Base-by-base conservation (phyloP, 2,888 invertebrate species). In the Nomada ruficornis region DNA sequence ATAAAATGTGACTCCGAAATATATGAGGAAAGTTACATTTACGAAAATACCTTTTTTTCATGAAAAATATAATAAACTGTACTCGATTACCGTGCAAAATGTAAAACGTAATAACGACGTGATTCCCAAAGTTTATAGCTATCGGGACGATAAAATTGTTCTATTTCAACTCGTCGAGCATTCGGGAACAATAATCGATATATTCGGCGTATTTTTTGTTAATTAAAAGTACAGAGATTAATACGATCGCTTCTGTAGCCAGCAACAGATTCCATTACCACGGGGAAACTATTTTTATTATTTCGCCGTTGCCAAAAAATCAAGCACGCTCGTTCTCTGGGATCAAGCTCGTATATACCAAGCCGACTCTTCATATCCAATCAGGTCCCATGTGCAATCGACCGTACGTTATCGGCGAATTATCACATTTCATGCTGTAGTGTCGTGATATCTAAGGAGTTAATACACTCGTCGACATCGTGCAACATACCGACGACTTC, bases 391-490 rank as follows among this genome's bases (percentile, higher is more conserved):
- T 62, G 70, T 54, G 82, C 72, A 80, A 83, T 77, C 77, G 47
- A 47, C 54, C 42, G 70, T 23, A 26, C 62, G 62, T 75, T 84
- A 84, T 84, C 84, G 55, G 36, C 55, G 68, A 67, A 80, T 84
- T 83, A 81, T 84, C 86, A 42, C 62, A 73, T 85, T 83, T 62
- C 82, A 44, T 69, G 78, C 63, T 13, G 55, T 44, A 59, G n/a
- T 57, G 57, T 23, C 59, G 65, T 11, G 82, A 69, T 79, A 79
- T 54, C 74, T 68, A 23, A 23, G 15, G 50, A 54, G 60, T 74
- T 62, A 26, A 75, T 57, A 70, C 70, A 9, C n/a, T 23, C 15
- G 15, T 9, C 62, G 54, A 57, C 67, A 55, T 79, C 50, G 29
- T 59, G 52, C 26, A 62, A n/a, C 57, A 29, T 52, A 50, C 59